These are phyloP conservation scores for Bursaphelenchus okinawaensis DNA, from an alignment of 2,888 invertebrate genomes.

Conservation along the genomic window DNA sequence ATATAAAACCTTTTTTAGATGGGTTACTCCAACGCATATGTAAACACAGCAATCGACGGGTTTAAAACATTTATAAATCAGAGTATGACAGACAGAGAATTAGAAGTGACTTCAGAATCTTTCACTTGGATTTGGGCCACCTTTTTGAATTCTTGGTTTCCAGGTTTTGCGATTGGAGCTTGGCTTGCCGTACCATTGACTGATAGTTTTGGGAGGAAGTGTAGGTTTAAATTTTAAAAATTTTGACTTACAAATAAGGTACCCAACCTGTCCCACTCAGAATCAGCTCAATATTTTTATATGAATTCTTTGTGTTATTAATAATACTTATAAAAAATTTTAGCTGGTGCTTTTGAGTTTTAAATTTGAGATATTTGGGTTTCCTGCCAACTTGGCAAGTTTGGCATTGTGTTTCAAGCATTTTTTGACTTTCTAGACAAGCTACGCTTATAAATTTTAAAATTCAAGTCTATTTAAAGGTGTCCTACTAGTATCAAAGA, in stretches of 20 bases:
- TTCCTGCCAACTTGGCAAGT: too few species aligned
- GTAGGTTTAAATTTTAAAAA: slow-evolving; percentile 17
- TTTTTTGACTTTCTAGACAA: too few species aligned
- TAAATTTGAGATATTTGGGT: too few species aligned
- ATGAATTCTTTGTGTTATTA: too few species aligned
- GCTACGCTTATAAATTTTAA: too few species aligned
- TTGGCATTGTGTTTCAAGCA: too few species aligned
- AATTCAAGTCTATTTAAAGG: too few species aligned
- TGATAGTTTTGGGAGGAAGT: slow-evolving; percentile 46
- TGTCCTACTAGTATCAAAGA: too few species aligned
- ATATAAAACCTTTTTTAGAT: slow-evolving; percentile 27
- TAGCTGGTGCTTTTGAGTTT: too few species aligned
- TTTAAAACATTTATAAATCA: slow-evolving; percentile 31
- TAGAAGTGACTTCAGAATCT: slow-evolving; percentile 3
- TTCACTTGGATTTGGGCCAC: slow-evolving; percentile 50
- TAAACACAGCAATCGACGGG: slow-evolving; percentile 42
- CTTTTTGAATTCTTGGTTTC: slow-evolving; percentile 42
- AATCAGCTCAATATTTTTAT: too few species aligned
- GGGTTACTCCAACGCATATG: slow-evolving; percentile 48
- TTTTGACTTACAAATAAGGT: not conserved
- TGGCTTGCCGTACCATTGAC: slow-evolving; percentile 38
- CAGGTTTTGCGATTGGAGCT: slow-evolving; percentile 44
- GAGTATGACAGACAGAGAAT: slow-evolving; percentile 12
- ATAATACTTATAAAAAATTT: too few species aligned
- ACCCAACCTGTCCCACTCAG: too few species aligned